Evolutionary conservation across 2,113 vertebrate species (phyloP).

Genomic region (Aptenodytes patagonicus): DNA sequence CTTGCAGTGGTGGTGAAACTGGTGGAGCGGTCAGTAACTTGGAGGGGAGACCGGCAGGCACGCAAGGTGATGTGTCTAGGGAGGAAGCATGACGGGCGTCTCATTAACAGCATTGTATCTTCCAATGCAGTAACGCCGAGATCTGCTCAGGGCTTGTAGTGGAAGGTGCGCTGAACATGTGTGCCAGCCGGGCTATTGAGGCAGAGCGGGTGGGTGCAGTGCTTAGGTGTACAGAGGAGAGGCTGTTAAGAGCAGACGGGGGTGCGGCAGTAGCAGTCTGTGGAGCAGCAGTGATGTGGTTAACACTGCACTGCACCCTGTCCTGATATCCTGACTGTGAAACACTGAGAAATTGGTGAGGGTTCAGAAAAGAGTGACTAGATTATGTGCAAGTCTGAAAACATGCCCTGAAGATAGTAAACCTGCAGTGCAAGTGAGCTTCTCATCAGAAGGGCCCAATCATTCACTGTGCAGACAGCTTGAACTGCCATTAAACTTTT

Average conservation of each 20-base stretch:
- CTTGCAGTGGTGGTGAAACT: not conserved
- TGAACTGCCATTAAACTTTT: not conserved
- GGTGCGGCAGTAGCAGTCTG: not conserved
- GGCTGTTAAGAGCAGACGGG: not conserved
- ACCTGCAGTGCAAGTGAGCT: not conserved
- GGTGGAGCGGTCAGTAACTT: not conserved
- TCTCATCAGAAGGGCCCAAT: not conserved
- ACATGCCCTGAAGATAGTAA: not conserved
- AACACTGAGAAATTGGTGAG: not conserved
- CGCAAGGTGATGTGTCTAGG: not conserved
- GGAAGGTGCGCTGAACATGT: not conserved
- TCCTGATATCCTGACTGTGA: not conserved
- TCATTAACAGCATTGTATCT: not conserved
- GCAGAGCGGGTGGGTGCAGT: not conserved
- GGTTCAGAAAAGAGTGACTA: not conserved
- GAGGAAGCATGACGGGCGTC: fast-evolving
- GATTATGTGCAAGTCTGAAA: not conserved
- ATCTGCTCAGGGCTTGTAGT: not conserved
- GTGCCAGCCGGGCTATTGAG: not conserved
- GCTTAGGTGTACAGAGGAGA: not conserved
- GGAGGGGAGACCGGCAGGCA: not conserved
- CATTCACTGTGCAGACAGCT: not conserved
- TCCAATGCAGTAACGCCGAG: fast-evolving
- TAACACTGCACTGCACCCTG: not conserved
- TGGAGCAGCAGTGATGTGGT: not conserved